Base-by-base conservation (phyloP, 2,888 invertebrate genomes). In the Tenthredo scrophulariae region DNA sequence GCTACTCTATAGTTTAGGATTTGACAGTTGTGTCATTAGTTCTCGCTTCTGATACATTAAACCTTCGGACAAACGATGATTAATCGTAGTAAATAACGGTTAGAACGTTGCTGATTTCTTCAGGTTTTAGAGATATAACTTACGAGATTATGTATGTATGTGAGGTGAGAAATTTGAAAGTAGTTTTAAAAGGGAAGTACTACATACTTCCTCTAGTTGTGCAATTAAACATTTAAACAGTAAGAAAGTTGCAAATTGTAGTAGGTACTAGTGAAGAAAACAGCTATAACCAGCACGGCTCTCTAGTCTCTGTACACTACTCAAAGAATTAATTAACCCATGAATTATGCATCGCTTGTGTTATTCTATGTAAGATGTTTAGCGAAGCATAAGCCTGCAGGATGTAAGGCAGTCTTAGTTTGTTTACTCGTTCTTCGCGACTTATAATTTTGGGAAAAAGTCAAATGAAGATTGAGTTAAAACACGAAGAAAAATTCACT, bases 301-400 rank as follows among this genome's bases (percentile, higher is more conserved):
- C 43, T 74, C 40, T 43, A 40, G 72, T 43, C 26, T 22, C 72
- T 43, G 72, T 43, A 74, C 43, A 22, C 40, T 62, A 37, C 50
- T 80, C 22, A 40, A 80, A 62, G 58, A 62, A 80, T 58, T 58
- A 80, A 80, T 79, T 79, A 40, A 40, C 29, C 50, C 58, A 80
- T 80, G 80, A 80, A 80, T 80, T 22, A 80, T 80, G 40, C 80
- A 80, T 58, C 22, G 58, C 43, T 62, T 26, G 58, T 80, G 80
- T 80, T 80, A 62, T 80, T 80, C 40, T 29, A 62, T 80, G 50
- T 58, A 80, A 80, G 80, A 62, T 80, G 80, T 80, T 80, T 62
- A 80, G 15, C 62, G 79, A 79, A 62, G 10, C 79, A 79, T 79
- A 58, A 58, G 77, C 77, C 43, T 1, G 22, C 1, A 15, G 18